phyloP scores from a whole-genome alignment of 2,888 invertebrate genomes.

The Hyposoter dolosus region DNA sequence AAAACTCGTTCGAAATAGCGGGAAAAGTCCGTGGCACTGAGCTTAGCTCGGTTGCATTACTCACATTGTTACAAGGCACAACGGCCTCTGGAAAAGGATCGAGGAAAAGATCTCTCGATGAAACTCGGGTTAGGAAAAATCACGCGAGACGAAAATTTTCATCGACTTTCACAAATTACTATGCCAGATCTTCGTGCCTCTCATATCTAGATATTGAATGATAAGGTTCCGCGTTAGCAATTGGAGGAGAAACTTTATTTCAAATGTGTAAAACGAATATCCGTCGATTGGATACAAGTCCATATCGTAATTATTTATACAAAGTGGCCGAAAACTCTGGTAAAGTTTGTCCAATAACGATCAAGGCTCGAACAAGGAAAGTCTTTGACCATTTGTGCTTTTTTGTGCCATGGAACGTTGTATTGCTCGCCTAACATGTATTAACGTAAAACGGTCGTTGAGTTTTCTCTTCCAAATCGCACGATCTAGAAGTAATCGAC shows the following conservation, averaged over 20 bases:
- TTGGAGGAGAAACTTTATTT: background rate
- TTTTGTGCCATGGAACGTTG: background rate
- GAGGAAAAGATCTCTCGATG: conserved; percentile 27
- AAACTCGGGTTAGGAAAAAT: conserved; percentile 35
- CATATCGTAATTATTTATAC: background rate
- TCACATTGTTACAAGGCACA: conserved; percentile 39
- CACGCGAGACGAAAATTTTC: conserved; percentile 29
- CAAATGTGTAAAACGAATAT: too few relatives aligned
- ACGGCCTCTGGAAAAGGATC: conserved; percentile 39
- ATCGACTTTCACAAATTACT: conserved; percentile 13
- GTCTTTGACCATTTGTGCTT: background rate
- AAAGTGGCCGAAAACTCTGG: background rate
- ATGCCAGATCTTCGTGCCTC: background rate
- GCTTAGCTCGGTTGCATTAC: background rate
- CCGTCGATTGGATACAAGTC: background rate
- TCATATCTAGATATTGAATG: background rate
- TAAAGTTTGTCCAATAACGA: background rate
- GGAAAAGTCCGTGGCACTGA: conserved; percentile 36
- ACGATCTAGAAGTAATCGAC: background rate
- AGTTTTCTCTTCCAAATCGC: background rate
- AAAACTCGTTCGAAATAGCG: conserved; percentile 67
- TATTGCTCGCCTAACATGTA: background rate
- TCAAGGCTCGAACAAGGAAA: background rate
- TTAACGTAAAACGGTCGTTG: background rate
- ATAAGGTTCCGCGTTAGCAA: background rate